Evolutionary conservation across 2,113 vertebrate species (phyloP), one percentile per base, ranked within the genome.

Genomic region (Sisor rabdophorus): DNA sequence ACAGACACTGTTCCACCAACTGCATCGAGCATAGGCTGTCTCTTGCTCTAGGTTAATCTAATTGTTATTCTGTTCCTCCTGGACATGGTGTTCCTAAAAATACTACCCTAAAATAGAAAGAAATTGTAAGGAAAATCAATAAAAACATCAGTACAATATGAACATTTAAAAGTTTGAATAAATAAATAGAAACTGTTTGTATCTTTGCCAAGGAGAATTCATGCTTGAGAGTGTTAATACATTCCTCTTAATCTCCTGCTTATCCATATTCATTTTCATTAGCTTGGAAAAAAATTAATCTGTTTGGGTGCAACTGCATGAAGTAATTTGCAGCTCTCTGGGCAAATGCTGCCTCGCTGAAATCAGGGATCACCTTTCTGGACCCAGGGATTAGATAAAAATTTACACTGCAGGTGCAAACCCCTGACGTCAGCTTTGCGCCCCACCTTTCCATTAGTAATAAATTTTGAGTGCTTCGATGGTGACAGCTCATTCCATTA

Each of bases 31-130:
- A 17, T 53, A 53, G 72, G 22, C 30, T n/a, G 50, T 26, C 52
- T 64, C 69, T 40, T 70, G 44, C 36, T 80, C 48, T 15, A 72
- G 75, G 44, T 53, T 59, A 60, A 67, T 73, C 60, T 65, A 61
- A 77, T 77, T 76, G 48, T 64, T n/a, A 71, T 76, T 64, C 79
- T 50, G 64, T 24, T 77, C 52, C 67, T 32, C 76, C 36, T 40
- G n/a, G n/a, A 74, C 36, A 40, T 48, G 10, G 54, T 55, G 59
- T 28, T 44, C 11, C 60, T 67, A 13, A 60, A 36, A 76, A 76
- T 65, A 68, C 20, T 48, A 44, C 47, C 70, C 8, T 58, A 13
- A 75, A 76, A n/a, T 50, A 76, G 40, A 56, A 58, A 76, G n/a
- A n/a, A n/a, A n/a, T n/a, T 53, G 58, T 36, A 40, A 30, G 47